Percentiles rank a stretch among this genome's conserved stretches.
These are phyloP conservation scores for Stichopus chloronotus DNA, from an alignment of 35 echinoderm and acorn worm genomes.

Conservation along the genomic window DNA sequence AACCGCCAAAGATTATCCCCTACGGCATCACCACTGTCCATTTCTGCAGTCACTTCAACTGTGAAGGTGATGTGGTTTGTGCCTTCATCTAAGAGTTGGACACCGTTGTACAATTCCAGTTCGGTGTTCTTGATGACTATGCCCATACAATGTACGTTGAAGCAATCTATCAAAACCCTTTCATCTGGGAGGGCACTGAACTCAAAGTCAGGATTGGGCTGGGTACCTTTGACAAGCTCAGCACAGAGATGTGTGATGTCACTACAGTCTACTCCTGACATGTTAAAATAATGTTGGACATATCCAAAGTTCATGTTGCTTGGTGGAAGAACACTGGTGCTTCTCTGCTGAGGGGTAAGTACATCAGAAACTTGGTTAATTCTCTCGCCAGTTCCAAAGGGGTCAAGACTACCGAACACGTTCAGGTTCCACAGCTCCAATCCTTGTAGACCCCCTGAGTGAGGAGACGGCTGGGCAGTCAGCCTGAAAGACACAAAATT, in stretches of 20 bases:
- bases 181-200: slow-evolving; percentile 75
- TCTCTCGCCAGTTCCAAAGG: slow-evolving; percentile 64
- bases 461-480: slow-evolving; percentile 50
- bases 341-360: slow-evolving; percentile 53
- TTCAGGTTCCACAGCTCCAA: slow-evolving; percentile 75
- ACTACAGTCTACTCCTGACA: slow-evolving; percentile 73
- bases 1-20: slow-evolving; percentile 78
- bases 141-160: slow-evolving; percentile 75
- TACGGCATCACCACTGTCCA: slow-evolving; percentile 71
- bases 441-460: slow-evolving; percentile 60
- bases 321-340: neutral
- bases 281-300: slow-evolving; percentile 75
- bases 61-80: slow-evolving; percentile 64
- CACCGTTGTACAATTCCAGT: slow-evolving; percentile 46
- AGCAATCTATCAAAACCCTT: slow-evolving; percentile 83
- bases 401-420: slow-evolving; percentile 72
- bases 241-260: slow-evolving; percentile 84
- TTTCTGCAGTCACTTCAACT: slow-evolving; percentile 52
- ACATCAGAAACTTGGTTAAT: slow-evolving; percentile 53
- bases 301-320: slow-evolving; percentile 61
- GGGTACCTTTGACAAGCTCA: slow-evolving; percentile 61
- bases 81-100: slow-evolving; percentile 29
- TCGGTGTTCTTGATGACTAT: slow-evolving; percentile 70
- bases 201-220: slow-evolving; percentile 79
- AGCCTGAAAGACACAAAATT: slow-evolving; percentile 65